Evolutionary conservation across 2,888 invertebrate genomes (phyloP).

Genomic region (Pollenia angustigena): DNA sequence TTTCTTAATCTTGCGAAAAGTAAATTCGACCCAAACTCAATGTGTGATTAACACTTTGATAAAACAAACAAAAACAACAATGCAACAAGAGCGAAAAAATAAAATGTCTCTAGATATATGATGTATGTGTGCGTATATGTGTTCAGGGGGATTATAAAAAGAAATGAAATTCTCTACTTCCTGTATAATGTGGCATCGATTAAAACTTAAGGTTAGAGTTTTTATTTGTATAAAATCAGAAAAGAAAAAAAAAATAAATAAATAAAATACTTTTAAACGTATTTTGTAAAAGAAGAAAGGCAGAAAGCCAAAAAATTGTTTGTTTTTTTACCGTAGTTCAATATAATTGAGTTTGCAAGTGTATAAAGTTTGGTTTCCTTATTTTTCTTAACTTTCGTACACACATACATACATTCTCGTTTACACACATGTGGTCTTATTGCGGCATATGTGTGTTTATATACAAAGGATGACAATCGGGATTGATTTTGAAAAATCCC

Average conservation of each 20-base stretch:
- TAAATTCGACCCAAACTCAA: background rate
- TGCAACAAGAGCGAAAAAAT: background rate
- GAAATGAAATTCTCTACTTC: background rate
- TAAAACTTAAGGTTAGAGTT: background rate
- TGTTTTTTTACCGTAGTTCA: slow-evolving; percentile 31
- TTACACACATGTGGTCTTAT: background rate
- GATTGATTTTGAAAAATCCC: too few species aligned
- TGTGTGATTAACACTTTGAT: slow-evolving; percentile 19
- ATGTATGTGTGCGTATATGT: too few species aligned
- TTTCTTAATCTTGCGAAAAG: too few species aligned
- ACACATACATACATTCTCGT: background rate
- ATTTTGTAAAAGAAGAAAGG: background rate
- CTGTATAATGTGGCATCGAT: background rate
- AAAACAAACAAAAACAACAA: background rate
- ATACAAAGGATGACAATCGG: background rate
- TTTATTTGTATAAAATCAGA: background rate
- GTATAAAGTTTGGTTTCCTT: slow-evolving; percentile 4
- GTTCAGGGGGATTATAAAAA: too few species aligned
- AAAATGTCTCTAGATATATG: background rate
- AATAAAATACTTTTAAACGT: slow-evolving; percentile 3
- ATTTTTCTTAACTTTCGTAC: background rate
- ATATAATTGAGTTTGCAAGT: slow-evolving; percentile 27
- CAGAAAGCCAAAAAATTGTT: background rate
- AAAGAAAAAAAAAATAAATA: background rate
- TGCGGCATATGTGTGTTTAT: background rate